Evolutionary conservation across 2,797 vertebrate genomes (phyloP).

Genomic region (Pristis pectinata): DNA sequence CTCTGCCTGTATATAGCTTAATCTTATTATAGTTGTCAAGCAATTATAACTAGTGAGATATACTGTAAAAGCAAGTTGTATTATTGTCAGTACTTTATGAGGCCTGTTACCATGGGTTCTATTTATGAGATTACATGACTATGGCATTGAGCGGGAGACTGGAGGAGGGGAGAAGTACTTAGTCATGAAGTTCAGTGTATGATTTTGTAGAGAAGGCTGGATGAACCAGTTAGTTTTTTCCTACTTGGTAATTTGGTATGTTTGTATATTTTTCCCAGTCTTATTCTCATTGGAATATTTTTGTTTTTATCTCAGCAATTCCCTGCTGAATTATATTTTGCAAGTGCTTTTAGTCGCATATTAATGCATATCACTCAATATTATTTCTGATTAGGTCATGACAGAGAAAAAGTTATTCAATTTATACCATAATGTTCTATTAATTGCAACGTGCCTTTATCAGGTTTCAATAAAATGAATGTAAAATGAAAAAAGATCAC

Average conservation of each 20-base stretch:
- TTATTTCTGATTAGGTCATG: background rate
- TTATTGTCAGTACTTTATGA: background rate
- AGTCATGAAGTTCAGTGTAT: background rate
- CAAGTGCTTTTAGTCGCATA: background rate
- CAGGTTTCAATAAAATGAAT: background rate
- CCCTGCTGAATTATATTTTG: background rate
- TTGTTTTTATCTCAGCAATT: background rate
- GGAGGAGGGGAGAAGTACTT: background rate
- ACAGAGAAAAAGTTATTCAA: background rate
- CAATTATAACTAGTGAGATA: background rate
- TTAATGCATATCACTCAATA: background rate
- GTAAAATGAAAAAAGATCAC: background rate
- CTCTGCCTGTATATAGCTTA: background rate
- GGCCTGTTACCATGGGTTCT: background rate
- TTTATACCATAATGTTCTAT: background rate
- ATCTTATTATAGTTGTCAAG: slow-evolving; percentile 7
- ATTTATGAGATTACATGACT: background rate
- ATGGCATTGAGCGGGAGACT: background rate
- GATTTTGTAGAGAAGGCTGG: background rate
- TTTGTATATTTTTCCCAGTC: background rate
- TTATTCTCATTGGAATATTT: background rate
- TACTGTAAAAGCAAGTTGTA: background rate
- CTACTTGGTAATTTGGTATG: background rate
- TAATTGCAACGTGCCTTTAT: background rate
- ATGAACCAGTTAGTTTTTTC: background rate